A percentile compares a stretch with the other conserved stretches of the same genome.
Evolutionary conservation across 2,113 vertebrate species (phyloP).

Genomic region (Heptranchias perlo): DNA sequence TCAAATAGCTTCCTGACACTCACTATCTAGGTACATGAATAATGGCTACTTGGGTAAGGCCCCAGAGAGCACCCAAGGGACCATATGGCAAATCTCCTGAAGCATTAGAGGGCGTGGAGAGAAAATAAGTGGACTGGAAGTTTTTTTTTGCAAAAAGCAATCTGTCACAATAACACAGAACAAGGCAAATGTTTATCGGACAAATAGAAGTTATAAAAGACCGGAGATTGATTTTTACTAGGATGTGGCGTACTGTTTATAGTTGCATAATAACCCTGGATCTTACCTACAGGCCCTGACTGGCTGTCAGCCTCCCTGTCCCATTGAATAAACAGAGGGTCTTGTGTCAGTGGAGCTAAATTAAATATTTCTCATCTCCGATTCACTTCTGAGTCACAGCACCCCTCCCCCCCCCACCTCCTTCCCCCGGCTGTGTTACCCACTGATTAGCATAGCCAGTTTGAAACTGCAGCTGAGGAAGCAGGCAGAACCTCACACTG

Average conservation of each 20-base stretch:
- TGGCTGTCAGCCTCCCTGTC: not conserved
- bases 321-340: not conserved
- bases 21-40: not conserved
- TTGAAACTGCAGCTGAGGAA: not conserved
- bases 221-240: not conserved
- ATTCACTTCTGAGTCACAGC: not conserved
- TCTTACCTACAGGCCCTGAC: not conserved
- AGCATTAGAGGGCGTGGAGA: not conserved
- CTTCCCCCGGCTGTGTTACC: not conserved
- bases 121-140: not conserved
- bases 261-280: not conserved
- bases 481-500: not conserved
- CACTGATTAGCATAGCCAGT: not conserved
- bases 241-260: not conserved
- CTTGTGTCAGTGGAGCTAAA: not conserved
- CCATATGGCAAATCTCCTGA: not conserved
- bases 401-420: too few species aligned
- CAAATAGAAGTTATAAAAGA: not conserved
- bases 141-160: not conserved
- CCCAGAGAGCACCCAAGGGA: not conserved
- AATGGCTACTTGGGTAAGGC: not conserved
- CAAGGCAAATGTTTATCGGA: not conserved
- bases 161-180: not conserved
- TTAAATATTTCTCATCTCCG: not conserved
- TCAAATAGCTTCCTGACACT: not conserved